phyloP scores from a whole-genome alignment of 2,888 invertebrate species.

The Drosophila melanocephala region DNA sequence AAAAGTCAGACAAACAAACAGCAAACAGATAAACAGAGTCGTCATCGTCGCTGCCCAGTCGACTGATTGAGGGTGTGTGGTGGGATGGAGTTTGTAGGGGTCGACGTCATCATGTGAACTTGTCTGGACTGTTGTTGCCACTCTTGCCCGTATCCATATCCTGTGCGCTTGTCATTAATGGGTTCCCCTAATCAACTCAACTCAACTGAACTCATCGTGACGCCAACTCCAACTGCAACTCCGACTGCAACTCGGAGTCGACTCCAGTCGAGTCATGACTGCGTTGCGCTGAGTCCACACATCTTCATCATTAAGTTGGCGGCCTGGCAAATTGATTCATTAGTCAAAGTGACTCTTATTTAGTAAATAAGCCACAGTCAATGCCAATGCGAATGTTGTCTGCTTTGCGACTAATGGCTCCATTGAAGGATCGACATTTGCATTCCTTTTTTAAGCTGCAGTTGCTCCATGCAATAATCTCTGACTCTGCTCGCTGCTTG shows the following conservation, averaged over 20 bases:
- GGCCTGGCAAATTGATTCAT: slow-evolving; percentile 81
- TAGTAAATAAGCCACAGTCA: slow-evolving; percentile 59
- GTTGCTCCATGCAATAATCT: slow-evolving; percentile 18
- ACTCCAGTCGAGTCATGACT: slow-evolving; percentile 11
- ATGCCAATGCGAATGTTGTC: slow-evolving; percentile 10
- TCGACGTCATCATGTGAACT: slow-evolving; percentile 72
- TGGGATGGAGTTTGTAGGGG: slow-evolving; percentile 15
- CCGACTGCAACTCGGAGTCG: slow-evolving; percentile 2
- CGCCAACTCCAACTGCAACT: not conserved
- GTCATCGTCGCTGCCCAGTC: slow-evolving; percentile 44
- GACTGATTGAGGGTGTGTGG: not conserved
- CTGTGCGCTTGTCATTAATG: slow-evolving; percentile 75
- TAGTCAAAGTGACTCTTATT: slow-evolving; percentile 82
- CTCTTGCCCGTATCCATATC: slow-evolving; percentile 63
- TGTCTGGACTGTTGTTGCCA: slow-evolving; percentile 40
- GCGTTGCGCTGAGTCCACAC: slow-evolving; percentile 43
- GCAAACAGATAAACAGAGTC: slow-evolving; percentile 65
- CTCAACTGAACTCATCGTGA: slow-evolving; percentile 23
- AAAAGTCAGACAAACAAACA: slow-evolving; percentile 64
- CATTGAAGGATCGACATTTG: slow-evolving; percentile 43
- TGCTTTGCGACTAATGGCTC: slow-evolving; percentile 20
- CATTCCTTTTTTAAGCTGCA: slow-evolving; percentile 37
- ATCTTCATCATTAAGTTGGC: slow-evolving; percentile 70
- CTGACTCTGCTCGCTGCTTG: slow-evolving; percentile 5
- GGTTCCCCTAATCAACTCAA: slow-evolving; percentile 64